Conservation (phyloP, 2,888 invertebrate genomes). For the Stramonita haemastoma region DNA sequence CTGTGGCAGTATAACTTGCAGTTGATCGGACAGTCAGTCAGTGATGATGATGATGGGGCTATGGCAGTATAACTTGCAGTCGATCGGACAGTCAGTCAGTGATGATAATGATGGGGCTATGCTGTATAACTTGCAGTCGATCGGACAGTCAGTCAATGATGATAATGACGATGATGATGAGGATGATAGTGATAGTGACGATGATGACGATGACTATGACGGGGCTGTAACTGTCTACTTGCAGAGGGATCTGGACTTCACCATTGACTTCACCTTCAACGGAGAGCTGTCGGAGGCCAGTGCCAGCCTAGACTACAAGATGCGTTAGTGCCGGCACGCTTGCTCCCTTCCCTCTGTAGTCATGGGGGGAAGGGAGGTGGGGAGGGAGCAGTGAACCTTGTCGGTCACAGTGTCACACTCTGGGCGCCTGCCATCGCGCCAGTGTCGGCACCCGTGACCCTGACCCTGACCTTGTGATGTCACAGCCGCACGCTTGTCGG, state of each 20-base stretch:
- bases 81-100: too few species aligned
- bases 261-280: constrained; percentile 93
- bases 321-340: constrained; percentile 75
- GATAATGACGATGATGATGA: too few species aligned
- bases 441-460: constrained; percentile 11
- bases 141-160: too few species aligned
- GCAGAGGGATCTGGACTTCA: constrained; percentile 95
- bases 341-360: neutral
- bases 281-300: constrained; percentile 79
- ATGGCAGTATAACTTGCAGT: too few species aligned
- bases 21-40: too few species aligned
- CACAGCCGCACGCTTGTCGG: neutral
- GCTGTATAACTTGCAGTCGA: too few species aligned
- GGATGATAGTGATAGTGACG: too few species aligned
- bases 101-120: too few species aligned
- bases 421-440: constrained; percentile 27
- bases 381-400: neutral
- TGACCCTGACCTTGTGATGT: neutral
- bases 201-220: too few species aligned
- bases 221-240: constrained; percentile 52
- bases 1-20: too few species aligned
- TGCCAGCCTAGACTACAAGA: constrained; percentile 78
- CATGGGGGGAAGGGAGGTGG: neutral
- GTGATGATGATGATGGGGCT: too few species aligned
- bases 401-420: neutral